phyloP scores from a whole-genome alignment of 2,797 vertebrate species.

The Eidolon dupreanum region DNA sequence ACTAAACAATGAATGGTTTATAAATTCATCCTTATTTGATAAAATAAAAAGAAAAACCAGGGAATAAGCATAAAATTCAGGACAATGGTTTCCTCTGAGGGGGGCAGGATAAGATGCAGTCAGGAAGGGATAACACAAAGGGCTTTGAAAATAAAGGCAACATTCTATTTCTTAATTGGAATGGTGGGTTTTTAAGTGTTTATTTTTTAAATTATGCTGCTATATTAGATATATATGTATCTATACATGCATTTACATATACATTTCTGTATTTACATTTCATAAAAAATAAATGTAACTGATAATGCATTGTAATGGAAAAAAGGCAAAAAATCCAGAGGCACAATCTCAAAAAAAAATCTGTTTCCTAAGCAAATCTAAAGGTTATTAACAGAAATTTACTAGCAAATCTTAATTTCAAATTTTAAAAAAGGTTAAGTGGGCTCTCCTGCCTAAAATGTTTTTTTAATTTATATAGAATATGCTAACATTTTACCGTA shows the following conservation, averaged over 20 bases:
- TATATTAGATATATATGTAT: not conserved
- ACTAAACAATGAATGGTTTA: not conserved
- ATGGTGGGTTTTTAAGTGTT: not conserved
- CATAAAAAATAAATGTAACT: not conserved
- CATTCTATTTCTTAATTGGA: not conserved
- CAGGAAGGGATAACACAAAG: not conserved
- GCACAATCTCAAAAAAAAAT: not conserved
- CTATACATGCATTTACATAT: not conserved
- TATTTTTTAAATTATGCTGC: not conserved
- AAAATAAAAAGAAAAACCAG: not conserved
- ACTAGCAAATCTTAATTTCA: constrained; percentile 27
- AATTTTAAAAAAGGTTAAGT: constrained; percentile 9
- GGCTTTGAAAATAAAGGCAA: not conserved
- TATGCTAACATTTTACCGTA: not conserved
- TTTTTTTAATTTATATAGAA: not conserved
- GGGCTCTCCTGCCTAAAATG: not conserved
- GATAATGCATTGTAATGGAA: not conserved
- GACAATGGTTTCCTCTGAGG: not conserved
- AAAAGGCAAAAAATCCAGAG: not conserved
- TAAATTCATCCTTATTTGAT: not conserved
- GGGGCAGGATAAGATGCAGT: not conserved
- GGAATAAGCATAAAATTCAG: not conserved
- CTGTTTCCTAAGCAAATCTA: not conserved
- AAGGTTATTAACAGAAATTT: not conserved
- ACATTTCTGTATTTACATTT: not conserved